A percentile compares a stretch with the other conserved stretches of the same genome.
Evolutionary conservation across 2,113 vertebrate genomes (phyloP).

Genomic region (Brevimyrus niger): DNA sequence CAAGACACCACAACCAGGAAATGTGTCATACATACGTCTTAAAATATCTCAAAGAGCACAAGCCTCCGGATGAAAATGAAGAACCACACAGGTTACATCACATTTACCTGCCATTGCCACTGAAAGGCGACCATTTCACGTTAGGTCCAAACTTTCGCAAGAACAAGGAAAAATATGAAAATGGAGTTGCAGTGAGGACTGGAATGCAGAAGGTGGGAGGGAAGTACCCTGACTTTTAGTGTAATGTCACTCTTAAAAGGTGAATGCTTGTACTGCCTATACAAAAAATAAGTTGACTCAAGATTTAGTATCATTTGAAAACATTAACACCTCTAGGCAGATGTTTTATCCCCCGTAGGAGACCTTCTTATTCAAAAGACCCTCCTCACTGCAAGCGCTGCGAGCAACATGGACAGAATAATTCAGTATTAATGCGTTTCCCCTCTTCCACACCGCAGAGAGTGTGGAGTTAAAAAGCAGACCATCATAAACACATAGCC

Average conservation of each 20-base stretch:
- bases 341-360: not conserved
- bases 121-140: not conserved
- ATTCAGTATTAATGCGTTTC: not conserved
- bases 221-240: not conserved
- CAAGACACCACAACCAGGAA: conserved; percentile 26
- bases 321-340: not conserved
- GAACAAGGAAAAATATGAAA: not conserved
- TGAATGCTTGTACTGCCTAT: not conserved
- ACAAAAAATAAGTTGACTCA: not conserved
- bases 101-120: not conserved
- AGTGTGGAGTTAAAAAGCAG: not conserved
- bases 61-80: not conserved
- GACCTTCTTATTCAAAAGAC: not conserved
- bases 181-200: not conserved
- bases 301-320: not conserved
- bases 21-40: not conserved
- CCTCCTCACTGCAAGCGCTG: not conserved
- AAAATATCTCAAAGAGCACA: not conserved
- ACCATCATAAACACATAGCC: not conserved
- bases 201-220: not conserved
- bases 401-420: not conserved
- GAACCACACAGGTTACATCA: not conserved
- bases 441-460: not conserved
- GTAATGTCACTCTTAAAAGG: not conserved
- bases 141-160: not conserved